Base-by-base conservation (phyloP, 2,888 invertebrate genomes). In the Cephus pulcher region DNA sequence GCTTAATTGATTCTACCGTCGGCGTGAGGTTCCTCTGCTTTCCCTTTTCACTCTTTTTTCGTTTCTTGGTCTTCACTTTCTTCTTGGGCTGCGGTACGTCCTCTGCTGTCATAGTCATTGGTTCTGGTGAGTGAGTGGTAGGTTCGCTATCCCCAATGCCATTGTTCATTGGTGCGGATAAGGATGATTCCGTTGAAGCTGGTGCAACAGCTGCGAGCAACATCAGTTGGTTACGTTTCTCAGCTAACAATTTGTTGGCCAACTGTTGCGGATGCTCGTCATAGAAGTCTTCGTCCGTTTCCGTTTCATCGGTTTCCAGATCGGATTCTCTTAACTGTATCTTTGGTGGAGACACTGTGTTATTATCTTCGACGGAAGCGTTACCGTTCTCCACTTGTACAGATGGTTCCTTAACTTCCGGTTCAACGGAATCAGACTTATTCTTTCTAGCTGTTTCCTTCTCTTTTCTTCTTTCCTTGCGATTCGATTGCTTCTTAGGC, bases 281-380 rank as follows among this genome's bases (percentile, higher is more conserved):
- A 89, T 97, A 97, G 91, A 97, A 97, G 85, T 97, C 97, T 92
- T 97, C 97, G 90, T 97, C 97, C 0, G 97, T 97, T 82, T 96
- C 96, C 75, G 96, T 95, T 90, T 97, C 96, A 30, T 96, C 95
- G 0, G 97, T 97, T 85, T 97, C 97, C 76, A 97, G 93, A 91
- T 97, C 97, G 0, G 96, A 96, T 92, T 97, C 97, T 68, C 94
- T 93, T 81, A 97, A 94, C 1, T 94, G 92, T 1, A 94, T 93
- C 84, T 95, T 95, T 32, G 92, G 92, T 4, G 83, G 83, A 34
- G 84, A 82, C 3, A 84, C 79, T 23, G 85, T 83, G 23, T 23
- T 23, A 34, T 92, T 92, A 84, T 93, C 93, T 75, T 93, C 93
- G 87, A 92, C 92, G 6, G 93, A 77, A 15, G 77, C 69, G 15